These are phyloP conservation scores for Cataglyphis cursor DNA, from an alignment of 2,888 invertebrate genomes.

Conservation along the genomic window DNA sequence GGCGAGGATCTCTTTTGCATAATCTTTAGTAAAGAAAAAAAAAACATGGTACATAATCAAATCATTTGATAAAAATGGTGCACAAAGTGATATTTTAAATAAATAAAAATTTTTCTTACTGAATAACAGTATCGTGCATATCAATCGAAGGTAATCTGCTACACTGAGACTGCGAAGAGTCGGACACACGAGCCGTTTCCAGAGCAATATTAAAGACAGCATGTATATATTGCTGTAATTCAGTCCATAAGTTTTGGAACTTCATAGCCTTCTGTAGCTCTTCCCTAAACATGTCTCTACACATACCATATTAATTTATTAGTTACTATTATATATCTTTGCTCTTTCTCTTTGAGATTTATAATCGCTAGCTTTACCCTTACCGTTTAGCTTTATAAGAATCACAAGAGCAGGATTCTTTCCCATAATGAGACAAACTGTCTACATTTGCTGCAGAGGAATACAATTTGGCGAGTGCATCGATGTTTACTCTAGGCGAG, in stretches of 20 bases:
- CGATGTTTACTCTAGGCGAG: constrained; percentile 21
- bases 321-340: neutral
- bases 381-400: constrained; percentile 82
- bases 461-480: constrained; percentile 37
- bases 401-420: constrained; percentile 80
- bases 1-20: constrained; percentile 89
- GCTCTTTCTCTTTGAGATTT: neutral
- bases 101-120: constrained; percentile 81
- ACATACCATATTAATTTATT: constrained; percentile 17
- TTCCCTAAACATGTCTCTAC: constrained; percentile 79
- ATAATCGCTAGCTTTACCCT: constrained; percentile 58
- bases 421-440: constrained; percentile 63
- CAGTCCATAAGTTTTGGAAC: constrained; percentile 87
- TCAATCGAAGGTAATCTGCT: constrained; percentile 77
- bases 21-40: constrained; percentile 84
- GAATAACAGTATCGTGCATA: constrained; percentile 86
- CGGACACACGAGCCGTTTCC: constrained; percentile 76
- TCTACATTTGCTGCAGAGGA: constrained; percentile 40
- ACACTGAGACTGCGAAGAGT: constrained; percentile 72
- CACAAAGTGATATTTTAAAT: neutral
- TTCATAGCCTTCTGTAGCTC: constrained; percentile 86
- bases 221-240: constrained; percentile 87
- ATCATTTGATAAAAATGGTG: neutral
- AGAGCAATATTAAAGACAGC: constrained; percentile 85
- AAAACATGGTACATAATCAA: neutral